Conservation (phyloP, 2,888 invertebrate species). For the Epinotia ramella region DNA sequence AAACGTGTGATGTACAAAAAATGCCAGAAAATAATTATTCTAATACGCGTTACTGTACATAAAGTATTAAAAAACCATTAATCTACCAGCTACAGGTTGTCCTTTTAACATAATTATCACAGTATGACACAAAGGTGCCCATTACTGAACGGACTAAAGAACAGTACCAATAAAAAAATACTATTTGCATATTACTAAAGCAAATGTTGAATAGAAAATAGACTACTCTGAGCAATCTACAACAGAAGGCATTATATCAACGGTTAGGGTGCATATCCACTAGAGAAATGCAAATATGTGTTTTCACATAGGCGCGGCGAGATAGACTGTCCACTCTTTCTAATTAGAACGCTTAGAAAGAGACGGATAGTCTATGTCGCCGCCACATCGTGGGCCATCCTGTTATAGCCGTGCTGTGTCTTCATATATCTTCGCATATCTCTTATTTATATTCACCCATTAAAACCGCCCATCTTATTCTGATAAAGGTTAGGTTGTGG, state of each 20-base stretch:
- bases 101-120: conserved; percentile 43
- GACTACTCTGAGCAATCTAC: not conserved
- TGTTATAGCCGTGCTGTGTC: no score
- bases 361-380: no score
- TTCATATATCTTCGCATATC: no score
- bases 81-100: conserved; percentile 33
- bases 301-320: no score
- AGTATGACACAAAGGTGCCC: conserved; percentile 37
- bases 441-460: not conserved
- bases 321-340: no score
- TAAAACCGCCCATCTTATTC: not conserved
- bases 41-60: conserved; percentile 50
- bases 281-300: no score
- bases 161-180: conserved; percentile 28
- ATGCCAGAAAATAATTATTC: conserved; percentile 50
- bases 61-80: conserved; percentile 43
- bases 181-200: conserved; percentile 13
- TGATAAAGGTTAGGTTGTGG: not conserved
- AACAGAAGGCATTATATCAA: conserved; percentile 1
- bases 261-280: no score
- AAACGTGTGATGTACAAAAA: conserved; percentile 64
- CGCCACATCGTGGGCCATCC: no score
- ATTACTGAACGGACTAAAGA: conserved; percentile 35
- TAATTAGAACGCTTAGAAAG: no score
- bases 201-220: not conserved